phyloP scores from a whole-genome alignment of 2,113 vertebrate species.

The Phalacrocorax carbo region DNA sequence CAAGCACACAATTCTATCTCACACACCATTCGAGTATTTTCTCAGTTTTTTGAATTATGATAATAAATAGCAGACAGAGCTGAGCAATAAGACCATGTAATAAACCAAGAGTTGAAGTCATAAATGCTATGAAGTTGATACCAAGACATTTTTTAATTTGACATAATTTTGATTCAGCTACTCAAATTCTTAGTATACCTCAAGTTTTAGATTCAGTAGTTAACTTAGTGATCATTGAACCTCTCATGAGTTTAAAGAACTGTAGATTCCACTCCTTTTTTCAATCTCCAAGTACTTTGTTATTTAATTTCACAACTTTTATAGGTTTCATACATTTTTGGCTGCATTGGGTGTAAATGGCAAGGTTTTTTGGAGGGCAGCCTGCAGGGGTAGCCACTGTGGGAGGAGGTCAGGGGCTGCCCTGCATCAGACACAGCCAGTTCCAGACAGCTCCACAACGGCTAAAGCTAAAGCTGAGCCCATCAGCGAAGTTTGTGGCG shows the following conservation, averaged over 20 bases:
- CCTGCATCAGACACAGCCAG: neutral
- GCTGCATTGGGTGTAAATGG: neutral
- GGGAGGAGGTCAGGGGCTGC: neutral
- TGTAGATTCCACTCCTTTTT: neutral
- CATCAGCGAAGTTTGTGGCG: neutral
- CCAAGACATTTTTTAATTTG: neutral
- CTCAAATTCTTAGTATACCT: neutral
- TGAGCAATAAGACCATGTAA: neutral
- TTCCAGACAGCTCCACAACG: neutral
- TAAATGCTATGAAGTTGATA: neutral
- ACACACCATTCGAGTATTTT: neutral
- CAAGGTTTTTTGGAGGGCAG: neutral
- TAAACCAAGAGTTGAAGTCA: neutral
- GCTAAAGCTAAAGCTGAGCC: neutral
- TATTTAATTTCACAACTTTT: neutral
- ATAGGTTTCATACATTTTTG: neutral
- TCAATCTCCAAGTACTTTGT: neutral
- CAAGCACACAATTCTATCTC: neutral
- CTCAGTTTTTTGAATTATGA: neutral
- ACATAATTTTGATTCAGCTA: neutral
- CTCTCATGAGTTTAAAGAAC: neutral
- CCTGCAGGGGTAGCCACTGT: neutral
- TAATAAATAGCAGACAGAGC: neutral
- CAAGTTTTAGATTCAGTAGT: neutral
- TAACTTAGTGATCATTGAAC: neutral